phyloP scores from a whole-genome alignment of 2,113 vertebrate genomes.

The Leucopternis melanops region DNA sequence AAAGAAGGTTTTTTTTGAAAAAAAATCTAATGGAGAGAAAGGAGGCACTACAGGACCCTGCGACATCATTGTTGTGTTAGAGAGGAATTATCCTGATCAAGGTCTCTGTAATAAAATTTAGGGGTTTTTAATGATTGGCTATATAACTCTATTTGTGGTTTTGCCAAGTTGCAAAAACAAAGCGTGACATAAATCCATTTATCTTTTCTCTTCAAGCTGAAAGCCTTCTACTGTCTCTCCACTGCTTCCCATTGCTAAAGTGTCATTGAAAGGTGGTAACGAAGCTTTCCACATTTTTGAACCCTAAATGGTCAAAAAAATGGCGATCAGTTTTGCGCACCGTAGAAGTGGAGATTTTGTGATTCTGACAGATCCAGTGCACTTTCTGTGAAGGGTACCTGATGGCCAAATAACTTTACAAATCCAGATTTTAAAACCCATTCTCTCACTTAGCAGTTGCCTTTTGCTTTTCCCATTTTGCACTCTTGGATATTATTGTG shows the following conservation, averaged over 20 bases:
- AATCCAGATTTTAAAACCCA: neutral
- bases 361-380: neutral
- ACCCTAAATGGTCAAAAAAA: neutral
- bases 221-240: neutral
- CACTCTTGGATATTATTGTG: neutral
- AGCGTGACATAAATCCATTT: slow-evolving; percentile 11
- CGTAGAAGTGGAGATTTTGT: neutral
- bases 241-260: neutral
- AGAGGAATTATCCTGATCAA: slow-evolving; percentile 40
- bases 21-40: slow-evolving; percentile 25
- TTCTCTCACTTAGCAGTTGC: neutral
- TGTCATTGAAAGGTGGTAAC: slow-evolving; percentile 1
- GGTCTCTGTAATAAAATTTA: slow-evolving; percentile 49
- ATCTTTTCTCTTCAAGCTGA: slow-evolving; percentile 15
- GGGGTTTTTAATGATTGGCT: neutral
- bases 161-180: slow-evolving; percentile 34
- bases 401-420: neutral
- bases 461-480: neutral
- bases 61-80: neutral
- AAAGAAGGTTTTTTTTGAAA: neutral
- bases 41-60: neutral
- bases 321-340: neutral
- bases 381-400: neutral
- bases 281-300: slow-evolving; percentile 27
- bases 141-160: slow-evolving; percentile 35